Evolutionary conservation across 2,797 vertebrate species (phyloP).

Genomic region (Astyanax mexicanus): DNA sequence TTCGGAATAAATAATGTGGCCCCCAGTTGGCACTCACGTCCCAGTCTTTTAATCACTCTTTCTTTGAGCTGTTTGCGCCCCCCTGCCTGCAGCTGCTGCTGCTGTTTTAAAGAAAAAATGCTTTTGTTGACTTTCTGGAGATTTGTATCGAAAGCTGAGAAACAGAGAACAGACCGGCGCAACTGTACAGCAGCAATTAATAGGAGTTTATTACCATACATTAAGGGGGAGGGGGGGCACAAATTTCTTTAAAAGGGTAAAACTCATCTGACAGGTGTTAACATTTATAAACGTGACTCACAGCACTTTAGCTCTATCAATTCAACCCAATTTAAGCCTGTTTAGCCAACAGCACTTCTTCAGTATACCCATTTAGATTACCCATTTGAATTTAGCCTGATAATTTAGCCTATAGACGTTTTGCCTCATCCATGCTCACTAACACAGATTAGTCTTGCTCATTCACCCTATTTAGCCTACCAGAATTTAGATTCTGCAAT

Average conservation of each 20-base stretch:
- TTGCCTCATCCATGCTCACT: no score
- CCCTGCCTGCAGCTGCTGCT: not conserved
- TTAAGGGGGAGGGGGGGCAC: no score
- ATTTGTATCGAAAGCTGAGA: not conserved
- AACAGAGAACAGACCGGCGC: not conserved
- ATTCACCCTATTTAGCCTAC: no score
- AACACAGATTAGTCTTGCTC: no score
- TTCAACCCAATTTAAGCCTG: not conserved
- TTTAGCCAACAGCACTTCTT: no score
- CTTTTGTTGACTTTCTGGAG: not conserved
- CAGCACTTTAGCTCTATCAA: not conserved
- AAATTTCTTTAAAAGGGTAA: no score
- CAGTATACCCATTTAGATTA: no score
- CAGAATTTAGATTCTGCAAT: no score
- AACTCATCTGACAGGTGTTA: no score
- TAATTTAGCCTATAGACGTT: no score
- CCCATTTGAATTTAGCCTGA: no score
- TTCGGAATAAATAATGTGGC: slow-evolving; percentile 41
- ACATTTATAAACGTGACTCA: no score
- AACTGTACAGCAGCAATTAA: not conserved
- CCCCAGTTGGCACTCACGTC: slow-evolving; percentile 47
- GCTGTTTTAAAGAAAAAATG: slow-evolving; percentile 31
- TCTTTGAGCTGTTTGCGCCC: slow-evolving; percentile 39
- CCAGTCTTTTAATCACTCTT: slow-evolving; percentile 47
- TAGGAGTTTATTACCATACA: not conserved